Conservation (phyloP, 2,888 invertebrate species). For the Aproaerema taeniolella region DNA sequence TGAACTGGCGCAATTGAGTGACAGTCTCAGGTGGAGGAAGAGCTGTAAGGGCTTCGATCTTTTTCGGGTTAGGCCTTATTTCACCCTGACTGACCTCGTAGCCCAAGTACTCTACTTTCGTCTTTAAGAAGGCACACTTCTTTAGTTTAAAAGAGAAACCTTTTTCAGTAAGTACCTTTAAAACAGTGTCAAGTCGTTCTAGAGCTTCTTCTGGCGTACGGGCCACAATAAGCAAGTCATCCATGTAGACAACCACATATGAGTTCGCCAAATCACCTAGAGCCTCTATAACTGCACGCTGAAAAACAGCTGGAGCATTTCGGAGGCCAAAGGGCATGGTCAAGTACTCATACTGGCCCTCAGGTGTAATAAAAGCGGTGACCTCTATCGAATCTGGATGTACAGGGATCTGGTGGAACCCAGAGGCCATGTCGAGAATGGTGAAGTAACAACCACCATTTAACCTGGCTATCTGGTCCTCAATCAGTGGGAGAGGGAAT, state of each 20-base stretch:
- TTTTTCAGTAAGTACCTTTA: conserved; percentile 1
- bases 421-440: too few relatives aligned
- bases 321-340: conserved; percentile 11
- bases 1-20: too few relatives aligned
- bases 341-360: conserved; percentile 9
- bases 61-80: conserved; percentile 16
- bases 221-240: background rate
- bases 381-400: background rate
- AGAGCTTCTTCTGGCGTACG: conserved; percentile 1
- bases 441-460: too few relatives aligned
- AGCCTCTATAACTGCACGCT: conserved; percentile 7
- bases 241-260: background rate
- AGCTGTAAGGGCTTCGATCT: too few relatives aligned
- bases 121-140: conserved; percentile 9
- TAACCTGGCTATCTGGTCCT: too few relatives aligned
- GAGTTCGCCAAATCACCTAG: conserved; percentile 6
- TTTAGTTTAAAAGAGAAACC: conserved; percentile 8
- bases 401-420: background rate
- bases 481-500: too few relatives aligned
- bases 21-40: too few relatives aligned
- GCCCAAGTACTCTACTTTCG: conserved; percentile 1
- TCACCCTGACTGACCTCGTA: conserved; percentile 9
- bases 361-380: conserved; percentile 1
- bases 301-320: conserved; percentile 8
- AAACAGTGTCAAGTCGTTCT: conserved; percentile 1